A percentile compares a stretch with the other conserved stretches of the same genome.
phyloP scores from a whole-genome alignment of 2,113 vertebrate species.

The Onychostoma macrolepis region DNA sequence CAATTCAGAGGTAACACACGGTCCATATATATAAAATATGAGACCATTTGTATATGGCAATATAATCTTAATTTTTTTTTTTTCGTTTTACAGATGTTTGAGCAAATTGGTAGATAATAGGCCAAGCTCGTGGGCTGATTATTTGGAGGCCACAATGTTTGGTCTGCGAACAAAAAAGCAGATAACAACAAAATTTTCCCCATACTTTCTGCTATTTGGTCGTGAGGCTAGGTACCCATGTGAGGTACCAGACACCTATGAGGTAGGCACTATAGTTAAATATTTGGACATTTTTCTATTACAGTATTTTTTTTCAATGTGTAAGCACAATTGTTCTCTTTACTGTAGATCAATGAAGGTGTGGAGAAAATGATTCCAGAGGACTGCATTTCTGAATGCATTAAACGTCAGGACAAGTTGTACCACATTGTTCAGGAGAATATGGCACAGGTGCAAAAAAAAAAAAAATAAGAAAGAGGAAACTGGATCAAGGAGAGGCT shows the following conservation, averaged over 20 bases:
- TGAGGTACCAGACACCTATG: conserved; percentile 2
- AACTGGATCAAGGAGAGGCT: too few species aligned
- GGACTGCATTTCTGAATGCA: too few species aligned
- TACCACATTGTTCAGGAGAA: too few species aligned
- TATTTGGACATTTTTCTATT: too few species aligned
- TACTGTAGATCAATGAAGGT: too few species aligned
- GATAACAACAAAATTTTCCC: not conserved
- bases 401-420: too few species aligned
- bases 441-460: too few species aligned
- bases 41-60: not conserved
- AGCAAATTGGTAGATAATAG: not conserved
- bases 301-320: too few species aligned
- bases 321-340: too few species aligned
- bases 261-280: not conserved
- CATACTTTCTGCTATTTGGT: not conserved
- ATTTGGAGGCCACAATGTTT: conserved; percentile 8
- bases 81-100: not conserved
- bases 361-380: too few species aligned
- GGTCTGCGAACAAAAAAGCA: not conserved
- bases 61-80: not conserved
- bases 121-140: not conserved
- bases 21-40: not conserved
- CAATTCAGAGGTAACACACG: conserved; percentile 14
- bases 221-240: not conserved
- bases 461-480: too few species aligned